Percentiles rank a stretch among this genome's conserved stretches.
Conservation (phyloP, 1,140 invertebrate species). For the Drosophila persimilis region DNA sequence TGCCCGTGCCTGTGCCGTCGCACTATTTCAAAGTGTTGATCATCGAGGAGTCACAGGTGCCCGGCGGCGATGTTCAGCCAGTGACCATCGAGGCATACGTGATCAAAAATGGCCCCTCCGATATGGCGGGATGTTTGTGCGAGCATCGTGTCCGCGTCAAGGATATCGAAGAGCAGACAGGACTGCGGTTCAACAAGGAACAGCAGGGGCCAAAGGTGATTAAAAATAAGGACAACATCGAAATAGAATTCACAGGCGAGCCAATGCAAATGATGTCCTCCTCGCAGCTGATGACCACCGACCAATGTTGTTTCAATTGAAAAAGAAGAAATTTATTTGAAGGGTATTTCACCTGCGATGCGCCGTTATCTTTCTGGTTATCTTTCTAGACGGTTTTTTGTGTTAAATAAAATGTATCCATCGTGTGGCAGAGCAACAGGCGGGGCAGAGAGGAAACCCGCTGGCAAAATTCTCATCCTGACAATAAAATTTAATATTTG, state of each 20-base stretch:
- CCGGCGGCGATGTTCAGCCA: not conserved
- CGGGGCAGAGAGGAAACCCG: too few relatives aligned
- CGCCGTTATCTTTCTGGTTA: too few relatives aligned
- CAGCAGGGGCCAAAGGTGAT: not conserved
- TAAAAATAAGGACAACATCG: too few relatives aligned
- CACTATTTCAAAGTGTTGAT: constrained; percentile 65
- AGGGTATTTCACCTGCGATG: too few relatives aligned
- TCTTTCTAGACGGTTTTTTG: not conserved
- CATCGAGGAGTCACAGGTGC: constrained; percentile 28
- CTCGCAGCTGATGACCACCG: too few relatives aligned
- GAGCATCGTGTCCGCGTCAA: constrained; percentile 34
- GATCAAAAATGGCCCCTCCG: constrained; percentile 41
- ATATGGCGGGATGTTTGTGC: constrained; percentile 7
- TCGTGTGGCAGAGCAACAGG: not conserved
- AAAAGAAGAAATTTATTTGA: too few relatives aligned
- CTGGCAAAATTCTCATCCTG: constrained; percentile 4
- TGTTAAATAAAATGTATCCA: constrained; percentile 12
- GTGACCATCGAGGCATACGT: constrained; percentile 51
- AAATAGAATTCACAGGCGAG: too few relatives aligned
- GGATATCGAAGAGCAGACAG: constrained; percentile 55
- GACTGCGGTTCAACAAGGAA: constrained; percentile 48
- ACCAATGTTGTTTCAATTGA: too few relatives aligned
- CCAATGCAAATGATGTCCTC: too few relatives aligned
- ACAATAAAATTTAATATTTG: constrained; percentile 20
- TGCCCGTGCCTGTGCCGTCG: constrained; percentile 50